phyloP scores from a whole-genome alignment of 2,113 vertebrate genomes.

The Psophia crepitans region DNA sequence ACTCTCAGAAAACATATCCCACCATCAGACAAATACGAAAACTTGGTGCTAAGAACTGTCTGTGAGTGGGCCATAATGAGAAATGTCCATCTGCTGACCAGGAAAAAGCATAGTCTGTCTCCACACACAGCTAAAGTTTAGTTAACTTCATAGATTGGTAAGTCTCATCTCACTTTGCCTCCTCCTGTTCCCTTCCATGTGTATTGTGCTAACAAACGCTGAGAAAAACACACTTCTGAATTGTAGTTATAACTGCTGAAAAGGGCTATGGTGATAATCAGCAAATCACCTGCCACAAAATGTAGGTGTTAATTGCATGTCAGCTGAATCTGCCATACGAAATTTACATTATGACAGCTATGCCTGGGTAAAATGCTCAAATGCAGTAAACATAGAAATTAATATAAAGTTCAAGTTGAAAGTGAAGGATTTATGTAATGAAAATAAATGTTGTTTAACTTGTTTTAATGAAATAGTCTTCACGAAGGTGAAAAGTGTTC shows the following conservation, averaged over 20 bases:
- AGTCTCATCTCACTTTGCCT: background rate
- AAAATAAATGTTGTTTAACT: background rate
- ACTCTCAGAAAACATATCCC: background rate
- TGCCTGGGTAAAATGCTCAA: background rate
- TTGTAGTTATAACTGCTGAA: background rate
- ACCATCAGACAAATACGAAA: background rate
- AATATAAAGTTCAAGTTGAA: background rate
- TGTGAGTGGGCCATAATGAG: background rate
- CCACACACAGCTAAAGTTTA: background rate
- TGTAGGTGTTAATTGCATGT: background rate
- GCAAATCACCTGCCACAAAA: background rate
- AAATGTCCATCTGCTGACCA: background rate
- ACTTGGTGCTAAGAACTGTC: background rate
- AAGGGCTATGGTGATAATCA: background rate
- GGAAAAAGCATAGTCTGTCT: background rate
- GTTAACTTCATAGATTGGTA: background rate
- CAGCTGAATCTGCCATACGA: background rate
- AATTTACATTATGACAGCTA: background rate
- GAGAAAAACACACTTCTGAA: background rate
- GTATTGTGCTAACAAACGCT: background rate
- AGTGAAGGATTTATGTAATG: background rate
- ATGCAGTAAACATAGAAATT: background rate
- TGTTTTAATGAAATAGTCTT: background rate
- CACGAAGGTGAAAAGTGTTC: background rate
- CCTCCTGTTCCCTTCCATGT: background rate